These are phyloP conservation scores for Drosophila pallidifrons DNA, from an alignment of 1,140 invertebrate species.

Conservation along the genomic window DNA sequence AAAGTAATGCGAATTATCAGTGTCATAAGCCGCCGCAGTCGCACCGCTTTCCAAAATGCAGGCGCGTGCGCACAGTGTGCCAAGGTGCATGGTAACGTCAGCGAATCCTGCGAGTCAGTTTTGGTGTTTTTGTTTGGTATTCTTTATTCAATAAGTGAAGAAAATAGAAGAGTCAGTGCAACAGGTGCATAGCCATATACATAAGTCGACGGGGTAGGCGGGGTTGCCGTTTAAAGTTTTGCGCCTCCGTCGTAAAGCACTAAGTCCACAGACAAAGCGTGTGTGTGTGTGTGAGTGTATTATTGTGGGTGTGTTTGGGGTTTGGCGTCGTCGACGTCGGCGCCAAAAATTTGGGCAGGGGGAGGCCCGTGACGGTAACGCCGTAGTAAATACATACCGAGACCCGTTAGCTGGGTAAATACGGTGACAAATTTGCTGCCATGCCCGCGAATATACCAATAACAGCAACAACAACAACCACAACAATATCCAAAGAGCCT, in stretches of 20 bases:
- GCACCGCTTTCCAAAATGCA: conserved; percentile 28
- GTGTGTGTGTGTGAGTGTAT: conserved; percentile 34
- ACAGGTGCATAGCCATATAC: conserved; percentile 28
- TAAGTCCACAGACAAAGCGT: conserved; percentile 76
- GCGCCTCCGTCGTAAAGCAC: conserved; percentile 72
- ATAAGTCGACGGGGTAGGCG: conserved; percentile 8
- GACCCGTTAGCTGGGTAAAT: conserved; percentile 36
- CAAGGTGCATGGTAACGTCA: neutral
- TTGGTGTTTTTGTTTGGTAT: conserved; percentile 1
- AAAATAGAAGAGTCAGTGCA: neutral
- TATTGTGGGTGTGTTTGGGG: conserved; percentile 58
- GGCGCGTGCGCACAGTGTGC: conserved; percentile 17
- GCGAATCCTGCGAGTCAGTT: conserved; percentile 1
- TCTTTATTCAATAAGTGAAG: too few species aligned
- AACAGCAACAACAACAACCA: conserved; percentile 24
- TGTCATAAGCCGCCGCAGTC: conserved; percentile 56
- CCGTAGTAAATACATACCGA: conserved; percentile 10
- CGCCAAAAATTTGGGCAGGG: conserved; percentile 31
- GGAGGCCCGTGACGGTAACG: conserved; percentile 14
- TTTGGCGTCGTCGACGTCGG: conserved; percentile 35
- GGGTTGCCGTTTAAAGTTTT: conserved; percentile 57
- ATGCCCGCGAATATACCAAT: conserved; percentile 44
- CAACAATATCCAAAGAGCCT: conserved; percentile 40
- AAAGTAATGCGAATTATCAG: conserved; percentile 52
- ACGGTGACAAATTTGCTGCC: conserved; percentile 56